phyloP scores from a whole-genome alignment of 2,888 invertebrate genomes.

The Clitarchus hookeri region DNA sequence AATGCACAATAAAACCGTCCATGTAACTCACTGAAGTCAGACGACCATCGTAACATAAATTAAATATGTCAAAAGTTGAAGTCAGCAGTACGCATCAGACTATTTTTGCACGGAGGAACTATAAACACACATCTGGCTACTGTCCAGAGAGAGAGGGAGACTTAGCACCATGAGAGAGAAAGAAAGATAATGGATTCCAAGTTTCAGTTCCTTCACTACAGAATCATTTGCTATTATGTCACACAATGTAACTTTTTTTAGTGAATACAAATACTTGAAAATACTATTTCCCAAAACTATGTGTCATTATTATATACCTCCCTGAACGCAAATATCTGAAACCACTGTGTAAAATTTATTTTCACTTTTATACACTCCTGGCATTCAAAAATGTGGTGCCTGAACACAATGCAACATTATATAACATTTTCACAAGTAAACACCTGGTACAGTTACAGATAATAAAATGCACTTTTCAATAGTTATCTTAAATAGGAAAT shows the following conservation, averaged over 20 bases:
- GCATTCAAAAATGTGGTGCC: too few species aligned
- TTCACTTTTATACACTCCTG: too few species aligned
- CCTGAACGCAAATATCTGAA: too few species aligned
- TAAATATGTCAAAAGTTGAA: neutral
- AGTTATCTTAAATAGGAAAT: too few species aligned
- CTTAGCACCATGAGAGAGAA: neutral
- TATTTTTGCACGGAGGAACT: constrained; percentile 30
- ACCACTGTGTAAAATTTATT: too few species aligned
- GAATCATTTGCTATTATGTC: neutral
- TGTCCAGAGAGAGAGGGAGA: neutral
- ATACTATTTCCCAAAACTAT: too few species aligned
- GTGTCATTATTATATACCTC: too few species aligned
- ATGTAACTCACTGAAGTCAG: neutral
- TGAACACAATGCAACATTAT: too few species aligned
- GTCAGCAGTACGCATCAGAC: neutral
- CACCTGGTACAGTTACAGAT: too few species aligned
- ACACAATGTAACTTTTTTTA: neutral
- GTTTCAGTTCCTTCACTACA: neutral
- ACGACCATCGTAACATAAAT: neutral
- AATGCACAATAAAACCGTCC: neutral
- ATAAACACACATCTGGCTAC: constrained; percentile 30
- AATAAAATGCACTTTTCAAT: too few species aligned
- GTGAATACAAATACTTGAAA: too few species aligned
- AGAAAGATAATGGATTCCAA: neutral
- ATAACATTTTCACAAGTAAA: too few species aligned